Conservation (phyloP, 2,888 invertebrate species). For the Xanthia icteritia region DNA sequence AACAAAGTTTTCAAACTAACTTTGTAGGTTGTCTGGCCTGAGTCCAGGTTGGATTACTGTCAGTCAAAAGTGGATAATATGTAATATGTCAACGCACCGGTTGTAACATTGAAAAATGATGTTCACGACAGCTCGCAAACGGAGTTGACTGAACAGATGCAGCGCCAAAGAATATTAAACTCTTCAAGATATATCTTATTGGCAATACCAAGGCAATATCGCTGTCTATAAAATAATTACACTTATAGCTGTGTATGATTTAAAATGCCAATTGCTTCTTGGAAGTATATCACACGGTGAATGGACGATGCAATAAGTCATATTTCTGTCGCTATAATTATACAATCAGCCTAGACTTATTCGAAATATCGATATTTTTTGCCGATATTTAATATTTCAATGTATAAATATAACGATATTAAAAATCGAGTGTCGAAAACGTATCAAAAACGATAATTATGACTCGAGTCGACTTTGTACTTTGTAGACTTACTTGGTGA, state of each 20-base stretch:
- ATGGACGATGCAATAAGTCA: conserved; percentile 22
- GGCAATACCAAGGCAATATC: conserved; percentile 18
- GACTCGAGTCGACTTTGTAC: not conserved
- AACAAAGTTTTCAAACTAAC: not conserved
- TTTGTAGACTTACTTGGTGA: not conserved
- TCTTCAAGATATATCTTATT: conserved; percentile 21
- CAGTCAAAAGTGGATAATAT: not conserved
- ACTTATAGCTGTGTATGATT: conserved; percentile 12
- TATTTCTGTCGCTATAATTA: conserved; percentile 17
- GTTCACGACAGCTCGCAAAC: not conserved
- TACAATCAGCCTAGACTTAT: not conserved
- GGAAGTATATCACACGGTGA: conserved; percentile 22
- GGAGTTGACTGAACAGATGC: not conserved
- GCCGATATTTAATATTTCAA: not conserved
- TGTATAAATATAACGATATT: not conserved
- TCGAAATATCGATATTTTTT: not conserved
- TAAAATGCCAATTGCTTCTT: conserved; percentile 38
- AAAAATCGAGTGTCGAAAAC: not conserved
- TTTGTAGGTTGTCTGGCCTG: conserved; percentile 14
- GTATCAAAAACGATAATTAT: not conserved
- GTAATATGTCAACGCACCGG: not conserved
- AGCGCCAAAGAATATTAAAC: conserved; percentile 16
- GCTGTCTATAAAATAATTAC: conserved; percentile 12
- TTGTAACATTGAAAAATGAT: conserved; percentile 7
- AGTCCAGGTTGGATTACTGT: conserved; percentile 19